Evolutionary conservation across 2,797 vertebrate genomes (phyloP).

Genomic region (Limnodromus scolopaceus): DNA sequence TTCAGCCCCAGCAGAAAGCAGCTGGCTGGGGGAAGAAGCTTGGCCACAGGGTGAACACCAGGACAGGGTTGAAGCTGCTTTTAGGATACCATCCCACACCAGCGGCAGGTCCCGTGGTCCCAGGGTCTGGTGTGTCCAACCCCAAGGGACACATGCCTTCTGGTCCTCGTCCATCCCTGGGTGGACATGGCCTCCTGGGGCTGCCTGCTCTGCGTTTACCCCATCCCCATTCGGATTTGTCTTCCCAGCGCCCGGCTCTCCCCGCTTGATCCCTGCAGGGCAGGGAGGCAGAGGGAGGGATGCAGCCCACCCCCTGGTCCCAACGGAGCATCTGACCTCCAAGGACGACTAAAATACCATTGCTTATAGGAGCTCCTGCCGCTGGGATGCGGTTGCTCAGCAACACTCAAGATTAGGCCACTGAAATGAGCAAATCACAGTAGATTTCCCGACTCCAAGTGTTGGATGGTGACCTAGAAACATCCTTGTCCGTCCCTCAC

Average conservation of each 20-base stretch:
- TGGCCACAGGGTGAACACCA: background rate
- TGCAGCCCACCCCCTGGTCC: background rate
- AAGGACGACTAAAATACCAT: background rate
- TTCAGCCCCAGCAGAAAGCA: background rate
- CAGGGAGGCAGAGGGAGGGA: background rate
- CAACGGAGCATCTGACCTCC: background rate
- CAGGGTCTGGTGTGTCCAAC: accelerated
- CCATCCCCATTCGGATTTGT: accelerated
- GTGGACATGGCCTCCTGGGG: background rate
- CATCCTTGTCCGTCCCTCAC: background rate
- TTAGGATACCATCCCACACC: background rate
- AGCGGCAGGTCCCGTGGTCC: background rate
- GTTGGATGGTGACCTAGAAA: constrained; percentile 12
- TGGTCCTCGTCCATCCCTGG: accelerated
- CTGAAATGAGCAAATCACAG: background rate
- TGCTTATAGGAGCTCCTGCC: accelerated
- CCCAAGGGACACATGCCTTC: accelerated
- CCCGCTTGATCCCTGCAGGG: background rate
- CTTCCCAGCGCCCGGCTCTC: background rate
- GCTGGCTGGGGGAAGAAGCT: background rate
- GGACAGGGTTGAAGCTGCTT: background rate
- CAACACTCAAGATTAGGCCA: background rate
- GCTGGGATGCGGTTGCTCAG: background rate
- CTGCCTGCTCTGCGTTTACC: background rate
- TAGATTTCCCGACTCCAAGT: background rate